Base-by-base conservation (phyloP, 1,140 invertebrate species). In the Leptinotarsa texana region DNA sequence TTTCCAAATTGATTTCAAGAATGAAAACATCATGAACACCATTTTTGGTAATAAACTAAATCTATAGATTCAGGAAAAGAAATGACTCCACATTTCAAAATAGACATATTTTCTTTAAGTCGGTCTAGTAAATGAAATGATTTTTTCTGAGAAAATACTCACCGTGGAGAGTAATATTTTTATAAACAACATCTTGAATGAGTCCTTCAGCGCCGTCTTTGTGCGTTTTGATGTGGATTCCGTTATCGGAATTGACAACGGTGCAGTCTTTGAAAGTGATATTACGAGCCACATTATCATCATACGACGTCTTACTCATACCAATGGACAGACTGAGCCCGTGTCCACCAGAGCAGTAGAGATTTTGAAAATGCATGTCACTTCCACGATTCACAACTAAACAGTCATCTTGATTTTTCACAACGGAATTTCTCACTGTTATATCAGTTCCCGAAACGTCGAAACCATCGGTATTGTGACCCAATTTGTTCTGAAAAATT, bases 331-430 rank as follows among this genome's bases (percentile, higher is more conserved):
- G 66, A 69, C 76, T 77, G 2, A 77, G 65, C 24, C 76, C 76
- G 42, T 77, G 73, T 27, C 77, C 77, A 15, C 74, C 77, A 62
- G 69, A 75, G 24, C 77, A 78, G 22, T 69, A 63, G 21, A 75
- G 61, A 21, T 73, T 73, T 22, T 65, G 3, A 47, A 78, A 75
- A 3, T 69, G 17, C 61, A 78, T 42, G 48, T 75, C 49, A 1
- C 13, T 69, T 47, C 74, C 77, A 27, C 62, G 63, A 48, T 78
- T 78, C 5, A 78, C 72, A 15, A 71, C 74, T 3, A 75, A 62
- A 69, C 77, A 78, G 66, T 78, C 74, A 42, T 78, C 77, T 74
- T 78, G 77, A 27, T 78, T 78, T 24, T 78, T 75, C 6, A 78
- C 77, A n/a, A 74, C 47, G 6, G 22, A 66, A 62, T 78, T 74